phyloP scores from a whole-genome alignment of 2,113 vertebrate genomes.

The Oxyruncus cristatus region DNA sequence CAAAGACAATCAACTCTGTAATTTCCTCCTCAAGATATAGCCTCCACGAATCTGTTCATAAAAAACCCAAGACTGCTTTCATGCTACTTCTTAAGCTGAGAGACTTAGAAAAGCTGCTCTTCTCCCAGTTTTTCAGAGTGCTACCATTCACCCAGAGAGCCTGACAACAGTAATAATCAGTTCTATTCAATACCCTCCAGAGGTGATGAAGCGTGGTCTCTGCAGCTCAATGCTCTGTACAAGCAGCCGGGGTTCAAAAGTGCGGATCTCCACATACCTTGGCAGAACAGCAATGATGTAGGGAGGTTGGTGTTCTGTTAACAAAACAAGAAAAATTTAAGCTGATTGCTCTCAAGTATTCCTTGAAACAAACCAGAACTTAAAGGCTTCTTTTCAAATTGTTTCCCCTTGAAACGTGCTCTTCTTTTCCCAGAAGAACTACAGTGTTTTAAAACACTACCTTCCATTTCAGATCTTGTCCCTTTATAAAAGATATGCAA shows the following conservation, averaged over 20 bases:
- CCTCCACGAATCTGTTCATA: not conserved
- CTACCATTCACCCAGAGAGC: not conserved
- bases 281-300: constrained; percentile 97
- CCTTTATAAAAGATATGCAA: not conserved
- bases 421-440: not conserved
- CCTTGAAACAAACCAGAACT: not conserved
- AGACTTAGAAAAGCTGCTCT: not conserved
- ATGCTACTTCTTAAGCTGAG: not conserved
- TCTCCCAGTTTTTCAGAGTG: not conserved
- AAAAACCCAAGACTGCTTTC: not conserved
- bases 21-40: not conserved
- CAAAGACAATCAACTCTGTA: not conserved
- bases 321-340: not conserved
- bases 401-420: not conserved
- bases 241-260: constrained; percentile 90
- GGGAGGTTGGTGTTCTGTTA: constrained; percentile 92
- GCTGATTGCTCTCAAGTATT: not conserved
- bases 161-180: not conserved
- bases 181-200: constrained; percentile 81
- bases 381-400: not conserved
- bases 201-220: constrained; percentile 94
- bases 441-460: not conserved
- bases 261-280: constrained; percentile 94
- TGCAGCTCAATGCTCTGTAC: constrained; percentile 97
- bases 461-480: not conserved